Evolutionary conservation across 1,140 invertebrate species (phyloP).

Genomic region (Megalopta genalis): DNA sequence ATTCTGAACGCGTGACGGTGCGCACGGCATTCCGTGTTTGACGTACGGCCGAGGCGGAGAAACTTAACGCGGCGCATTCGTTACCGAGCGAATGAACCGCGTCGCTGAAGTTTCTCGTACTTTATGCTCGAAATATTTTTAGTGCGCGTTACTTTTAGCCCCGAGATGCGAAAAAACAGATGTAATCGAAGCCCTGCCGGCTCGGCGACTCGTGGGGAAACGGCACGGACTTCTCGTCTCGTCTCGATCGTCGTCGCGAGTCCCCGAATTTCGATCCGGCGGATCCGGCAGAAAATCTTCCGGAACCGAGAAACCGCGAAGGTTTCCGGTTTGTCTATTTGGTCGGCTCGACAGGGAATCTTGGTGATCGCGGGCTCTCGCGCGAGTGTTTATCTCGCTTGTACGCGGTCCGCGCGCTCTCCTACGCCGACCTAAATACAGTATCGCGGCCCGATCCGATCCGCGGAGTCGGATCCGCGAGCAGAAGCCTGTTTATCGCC

Average conservation of each 20-base stretch:
- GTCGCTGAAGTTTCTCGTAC: conserved; percentile 52
- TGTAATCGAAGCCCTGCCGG: conserved; percentile 2
- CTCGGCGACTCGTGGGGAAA: not conserved
- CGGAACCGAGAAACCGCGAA: too few relatives aligned
- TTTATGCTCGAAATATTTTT: conserved; percentile 73
- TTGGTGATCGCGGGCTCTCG: not conserved
- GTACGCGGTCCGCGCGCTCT: not conserved
- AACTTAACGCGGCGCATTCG: conserved; percentile 4
- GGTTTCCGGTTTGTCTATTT: not conserved
- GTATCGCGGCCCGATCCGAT: conserved; percentile 1
- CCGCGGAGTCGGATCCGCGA: not conserved
- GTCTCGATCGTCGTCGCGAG: not conserved
- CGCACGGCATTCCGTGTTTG: not conserved
- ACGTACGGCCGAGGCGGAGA: not conserved
- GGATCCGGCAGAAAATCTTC: too few relatives aligned
- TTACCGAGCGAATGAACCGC: conserved; percentile 27
- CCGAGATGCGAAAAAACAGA: conserved; percentile 34
- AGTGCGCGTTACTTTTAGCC: conserved; percentile 70
- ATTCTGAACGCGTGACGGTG: not conserved
- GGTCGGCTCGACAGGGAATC: not conserved
- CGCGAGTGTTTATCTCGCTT: not conserved
- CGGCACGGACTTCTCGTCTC: not conserved
- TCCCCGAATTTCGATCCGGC: too few relatives aligned
- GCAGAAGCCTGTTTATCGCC: conserved; percentile 5
- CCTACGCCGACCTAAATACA: conserved; percentile 27